These are phyloP conservation scores for Agrilus mali DNA, from an alignment of 2,888 invertebrate genomes.

Conservation along the genomic window DNA sequence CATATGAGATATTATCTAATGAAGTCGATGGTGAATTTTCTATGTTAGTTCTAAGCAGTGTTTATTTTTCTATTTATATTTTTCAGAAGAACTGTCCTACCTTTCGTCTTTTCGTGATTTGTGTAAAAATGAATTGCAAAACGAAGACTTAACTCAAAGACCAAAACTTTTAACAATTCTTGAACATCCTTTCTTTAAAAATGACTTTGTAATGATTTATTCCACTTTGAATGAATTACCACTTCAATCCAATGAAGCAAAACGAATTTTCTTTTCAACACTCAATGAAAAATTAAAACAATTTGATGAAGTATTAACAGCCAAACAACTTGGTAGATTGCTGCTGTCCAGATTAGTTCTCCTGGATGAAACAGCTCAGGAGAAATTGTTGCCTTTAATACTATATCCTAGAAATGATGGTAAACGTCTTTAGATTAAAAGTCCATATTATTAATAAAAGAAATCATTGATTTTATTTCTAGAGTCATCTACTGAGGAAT, in stretches of 20 bases:
- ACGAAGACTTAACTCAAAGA: slow-evolving; percentile 48
- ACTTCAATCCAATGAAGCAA: slow-evolving; percentile 64
- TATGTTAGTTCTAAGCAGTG: slow-evolving; percentile 13
- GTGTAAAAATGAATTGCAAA: slow-evolving; percentile 56
- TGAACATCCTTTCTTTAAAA: slow-evolving; percentile 67
- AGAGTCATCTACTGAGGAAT: slow-evolving; percentile 25
- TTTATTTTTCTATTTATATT: slow-evolving; percentile 18
- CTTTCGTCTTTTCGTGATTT: slow-evolving; percentile 56
- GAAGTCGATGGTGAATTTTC: slow-evolving; percentile 39
- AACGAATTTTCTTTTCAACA: slow-evolving; percentile 62
- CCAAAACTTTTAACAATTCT: slow-evolving; percentile 55
- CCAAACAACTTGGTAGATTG: slow-evolving; percentile 63
- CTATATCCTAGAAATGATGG: slow-evolving; percentile 59
- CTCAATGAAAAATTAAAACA: slow-evolving; percentile 53
- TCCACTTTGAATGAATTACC: slow-evolving; percentile 74
- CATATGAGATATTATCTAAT: slow-evolving; percentile 56
- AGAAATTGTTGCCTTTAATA: slow-evolving; percentile 55
- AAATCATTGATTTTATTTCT: too few relatives aligned
- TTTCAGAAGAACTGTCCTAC: slow-evolving; percentile 54
- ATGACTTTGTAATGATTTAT: slow-evolving; percentile 73
- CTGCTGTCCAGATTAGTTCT: slow-evolving; percentile 76
- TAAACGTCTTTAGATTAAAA: not conserved
- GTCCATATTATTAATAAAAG: too few relatives aligned
- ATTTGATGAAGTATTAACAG: slow-evolving; percentile 72
- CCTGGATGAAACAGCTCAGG: slow-evolving; percentile 67